phyloP scores from a whole-genome alignment of 2,113 vertebrate species.

The cat (Felis catus) region F.catus_Fca126_mat1.0 CM031411.1:108417501-108418000 shows the following conservation, averaged over 20 bases:
- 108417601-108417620: constrained; percentile 66
- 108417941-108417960: constrained; percentile 75
- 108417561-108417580: constrained; percentile 63
- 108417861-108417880: constrained; percentile 66
- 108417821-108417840: constrained; percentile 76
- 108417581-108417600: constrained; percentile 74
- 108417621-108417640: constrained; percentile 65
- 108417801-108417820: constrained; percentile 73
- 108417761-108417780: constrained; percentile 67
- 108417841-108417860: constrained; percentile 76
- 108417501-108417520: constrained; percentile 68
- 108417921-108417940: constrained; percentile 77
- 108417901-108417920: constrained; percentile 75
- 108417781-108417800: constrained; percentile 64
- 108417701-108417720: constrained; percentile 52
- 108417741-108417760: constrained; percentile 49
- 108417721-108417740: constrained; percentile 58
- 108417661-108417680: constrained; percentile 66
- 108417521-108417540: constrained; percentile 70
- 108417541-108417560: constrained; percentile 63
- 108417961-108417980: constrained; percentile 76
- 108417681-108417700: constrained; percentile 60
- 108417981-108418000: constrained; percentile 67
- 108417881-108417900: constrained; percentile 80
- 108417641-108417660: constrained; percentile 64